These are phyloP conservation scores for Acronicta aceris DNA, from an alignment of 2,888 invertebrate genomes.

Conservation along the genomic window DNA sequence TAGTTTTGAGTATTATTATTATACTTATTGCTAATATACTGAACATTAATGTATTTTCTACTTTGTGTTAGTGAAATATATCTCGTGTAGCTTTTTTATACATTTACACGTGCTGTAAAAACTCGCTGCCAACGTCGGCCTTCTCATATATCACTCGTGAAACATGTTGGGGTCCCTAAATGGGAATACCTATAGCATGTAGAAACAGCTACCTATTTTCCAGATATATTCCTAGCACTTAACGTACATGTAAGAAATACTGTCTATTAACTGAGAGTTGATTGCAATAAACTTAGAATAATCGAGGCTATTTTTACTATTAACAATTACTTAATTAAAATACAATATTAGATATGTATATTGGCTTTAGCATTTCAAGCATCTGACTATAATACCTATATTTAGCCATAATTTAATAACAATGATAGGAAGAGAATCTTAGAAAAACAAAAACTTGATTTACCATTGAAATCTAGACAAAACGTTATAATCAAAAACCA, in stretches of 20 bases:
- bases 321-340: too few species aligned
- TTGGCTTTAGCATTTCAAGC: too few species aligned
- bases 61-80: background rate
- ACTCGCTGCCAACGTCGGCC: slow-evolving; percentile 13
- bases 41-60: background rate
- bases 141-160: slow-evolving; percentile 30
- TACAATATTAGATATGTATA: too few species aligned
- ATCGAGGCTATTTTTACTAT: too few species aligned
- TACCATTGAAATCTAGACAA: background rate
- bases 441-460: too few species aligned
- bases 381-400: too few species aligned
- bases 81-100: slow-evolving; percentile 15
- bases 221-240: slow-evolving; percentile 7
- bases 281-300: background rate
- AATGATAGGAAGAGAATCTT: too few species aligned
- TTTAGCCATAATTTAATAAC: too few species aligned
- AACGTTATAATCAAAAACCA: background rate
- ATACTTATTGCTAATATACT: too few species aligned
- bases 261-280: background rate
- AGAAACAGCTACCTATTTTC: background rate
- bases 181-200: slow-evolving; percentile 18
- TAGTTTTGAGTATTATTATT: background rate
- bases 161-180: slow-evolving; percentile 25
- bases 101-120: slow-evolving; percentile 21
- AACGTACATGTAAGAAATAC: background rate